Evolutionary conservation across 2,797 vertebrate genomes (phyloP).

Genomic region (Pogonophryne albipinna): DNA sequence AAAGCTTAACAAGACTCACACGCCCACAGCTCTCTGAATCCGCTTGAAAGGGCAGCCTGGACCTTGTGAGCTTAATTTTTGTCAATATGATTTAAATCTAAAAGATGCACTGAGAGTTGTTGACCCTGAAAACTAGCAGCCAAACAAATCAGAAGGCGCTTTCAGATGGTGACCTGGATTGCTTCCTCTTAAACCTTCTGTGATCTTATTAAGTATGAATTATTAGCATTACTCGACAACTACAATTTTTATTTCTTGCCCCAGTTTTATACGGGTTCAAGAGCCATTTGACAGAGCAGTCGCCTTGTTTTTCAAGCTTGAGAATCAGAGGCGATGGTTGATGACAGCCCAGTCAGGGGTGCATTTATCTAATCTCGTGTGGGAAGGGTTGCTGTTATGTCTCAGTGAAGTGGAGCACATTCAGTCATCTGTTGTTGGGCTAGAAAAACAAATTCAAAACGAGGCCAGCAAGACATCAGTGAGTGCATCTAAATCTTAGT

Average conservation of each 20-base stretch:
- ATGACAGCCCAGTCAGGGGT: constrained; percentile 14
- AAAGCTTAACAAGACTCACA: constrained; percentile 6
- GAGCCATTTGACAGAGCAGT: not conserved
- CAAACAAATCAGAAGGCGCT: constrained; percentile 23
- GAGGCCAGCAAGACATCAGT: not conserved
- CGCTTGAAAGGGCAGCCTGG: not conserved
- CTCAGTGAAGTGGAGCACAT: constrained; percentile 12
- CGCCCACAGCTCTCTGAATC: constrained; percentile 17
- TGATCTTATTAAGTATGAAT: not conserved
- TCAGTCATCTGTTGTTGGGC: constrained; percentile 10
- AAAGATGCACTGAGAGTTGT: constrained; percentile 17
- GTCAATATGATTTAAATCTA: constrained; percentile 14
- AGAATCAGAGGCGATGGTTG: not conserved
- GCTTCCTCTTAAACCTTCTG: not conserved
- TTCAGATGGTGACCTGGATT: not conserved
- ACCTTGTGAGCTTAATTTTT: constrained; percentile 37
- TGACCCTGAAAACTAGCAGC: constrained; percentile 31
- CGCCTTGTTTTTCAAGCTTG: not conserved
- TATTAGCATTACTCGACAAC: not conserved
- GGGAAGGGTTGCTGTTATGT: constrained; percentile 1
- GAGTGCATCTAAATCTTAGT: not conserved
- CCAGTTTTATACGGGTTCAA: not conserved
- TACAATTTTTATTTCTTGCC: constrained; percentile 5
- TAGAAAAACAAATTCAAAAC: not conserved
- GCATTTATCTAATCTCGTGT: constrained; percentile 17